Evolutionary conservation across 2,888 invertebrate species (phyloP).

Genomic region (Molorchus minor): DNA sequence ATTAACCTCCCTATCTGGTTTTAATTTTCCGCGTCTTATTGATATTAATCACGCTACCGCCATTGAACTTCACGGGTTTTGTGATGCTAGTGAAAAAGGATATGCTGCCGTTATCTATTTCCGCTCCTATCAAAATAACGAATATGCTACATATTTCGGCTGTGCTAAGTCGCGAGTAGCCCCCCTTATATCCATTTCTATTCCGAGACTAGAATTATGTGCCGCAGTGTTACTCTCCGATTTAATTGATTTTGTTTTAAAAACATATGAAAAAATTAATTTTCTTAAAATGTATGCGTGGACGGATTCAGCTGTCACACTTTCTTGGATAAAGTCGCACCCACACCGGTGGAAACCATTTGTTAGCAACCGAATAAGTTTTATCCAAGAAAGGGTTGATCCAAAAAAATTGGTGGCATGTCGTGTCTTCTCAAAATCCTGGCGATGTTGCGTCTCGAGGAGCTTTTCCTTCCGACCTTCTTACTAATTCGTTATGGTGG

Average conservation of each 20-base stretch:
- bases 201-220: too few relatives aligned
- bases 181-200: background rate
- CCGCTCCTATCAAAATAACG: background rate
- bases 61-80: constrained; percentile 20
- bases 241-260: background rate
- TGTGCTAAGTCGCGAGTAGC: constrained; percentile 13
- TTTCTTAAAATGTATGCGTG: constrained; percentile 7
- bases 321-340: constrained; percentile 15
- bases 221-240: too few relatives aligned
- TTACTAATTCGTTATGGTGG: too few relatives aligned
- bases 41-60: background rate
- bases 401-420: too few relatives aligned
- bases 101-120: constrained; percentile 16
- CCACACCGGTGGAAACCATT: constrained; percentile 14
- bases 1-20: background rate
- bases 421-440: too few relatives aligned
- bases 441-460: too few relatives aligned
- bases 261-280: background rate
- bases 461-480: too few relatives aligned
- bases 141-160: background rate
- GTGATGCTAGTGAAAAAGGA: constrained; percentile 9
- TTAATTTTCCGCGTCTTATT: background rate
- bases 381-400: background rate
- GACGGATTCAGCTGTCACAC: constrained; percentile 6
- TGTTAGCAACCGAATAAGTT: background rate